phyloP scores from a whole-genome alignment of 2,113 vertebrate species.

The Calidris pygmaea region DNA sequence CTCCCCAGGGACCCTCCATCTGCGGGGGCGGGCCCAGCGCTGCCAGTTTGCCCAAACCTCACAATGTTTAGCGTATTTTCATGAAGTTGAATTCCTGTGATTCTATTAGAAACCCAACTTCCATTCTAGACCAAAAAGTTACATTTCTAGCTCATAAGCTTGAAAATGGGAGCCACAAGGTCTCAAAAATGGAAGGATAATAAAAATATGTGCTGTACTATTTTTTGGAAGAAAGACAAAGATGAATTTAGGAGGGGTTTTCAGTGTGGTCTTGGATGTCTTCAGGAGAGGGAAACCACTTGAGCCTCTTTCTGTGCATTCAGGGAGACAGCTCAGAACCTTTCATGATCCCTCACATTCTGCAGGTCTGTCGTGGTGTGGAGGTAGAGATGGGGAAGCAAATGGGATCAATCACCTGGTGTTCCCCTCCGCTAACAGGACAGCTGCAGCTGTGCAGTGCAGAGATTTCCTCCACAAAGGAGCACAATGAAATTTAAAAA shows the following conservation, averaged over 20 bases:
- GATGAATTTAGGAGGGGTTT: neutral
- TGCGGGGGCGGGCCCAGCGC: neutral
- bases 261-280: neutral
- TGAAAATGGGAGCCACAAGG: neutral
- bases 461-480: neutral
- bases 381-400: neutral
- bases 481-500: neutral
- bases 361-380: neutral
- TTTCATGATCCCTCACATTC: neutral
- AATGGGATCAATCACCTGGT: neutral
- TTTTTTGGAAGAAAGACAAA: neutral
- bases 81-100: neutral
- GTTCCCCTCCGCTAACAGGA: neutral
- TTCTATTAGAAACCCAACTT: neutral
- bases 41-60: neutral
- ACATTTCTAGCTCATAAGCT: neutral
- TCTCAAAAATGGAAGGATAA: neutral
- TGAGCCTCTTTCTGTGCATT: neutral
- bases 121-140: neutral
- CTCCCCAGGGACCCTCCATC: neutral
- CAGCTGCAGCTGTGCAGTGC: neutral
- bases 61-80: neutral
- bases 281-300: neutral
- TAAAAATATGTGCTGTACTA: neutral
- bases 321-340: neutral